Evolutionary conservation across 2,888 invertebrate genomes (phyloP).

Genomic region (Balanococcus diminutus): DNA sequence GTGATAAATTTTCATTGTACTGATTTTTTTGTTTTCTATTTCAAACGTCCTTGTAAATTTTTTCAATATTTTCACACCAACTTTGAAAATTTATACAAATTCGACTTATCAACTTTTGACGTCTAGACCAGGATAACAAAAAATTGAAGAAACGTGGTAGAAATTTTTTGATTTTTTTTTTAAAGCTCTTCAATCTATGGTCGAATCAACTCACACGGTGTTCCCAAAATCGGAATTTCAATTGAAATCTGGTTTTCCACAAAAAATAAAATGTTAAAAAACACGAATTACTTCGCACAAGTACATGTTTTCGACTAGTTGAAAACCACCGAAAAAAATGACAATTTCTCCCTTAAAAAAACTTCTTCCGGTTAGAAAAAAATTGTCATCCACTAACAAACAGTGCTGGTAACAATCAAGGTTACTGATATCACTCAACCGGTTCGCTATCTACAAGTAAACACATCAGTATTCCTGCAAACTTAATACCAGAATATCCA

Average conservation of each 20-base stretch:
- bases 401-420: not conserved
- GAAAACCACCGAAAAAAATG: not conserved
- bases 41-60: not conserved
- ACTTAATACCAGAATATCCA: conserved; percentile 13
- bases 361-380: not conserved
- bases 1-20: not conserved
- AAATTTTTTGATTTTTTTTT: too few species aligned
- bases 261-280: not conserved
- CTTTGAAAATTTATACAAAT: not conserved
- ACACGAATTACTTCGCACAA: not conserved
- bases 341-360: not conserved
- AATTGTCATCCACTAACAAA: conserved; percentile 6
- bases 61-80: not conserved
- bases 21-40: not conserved
- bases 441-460: not conserved
- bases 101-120: too few species aligned
- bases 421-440: conserved; percentile 19
- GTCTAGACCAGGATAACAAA: too few species aligned
- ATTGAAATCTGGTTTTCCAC: not conserved
- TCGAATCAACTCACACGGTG: not conserved
- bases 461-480: not conserved
- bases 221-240: not conserved
- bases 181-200: not conserved
- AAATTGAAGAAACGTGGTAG: too few species aligned
- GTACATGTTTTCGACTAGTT: not conserved